Base-by-base conservation (phyloP, 2,113 vertebrate species). In the Dasyornis broadbenti region DNA sequence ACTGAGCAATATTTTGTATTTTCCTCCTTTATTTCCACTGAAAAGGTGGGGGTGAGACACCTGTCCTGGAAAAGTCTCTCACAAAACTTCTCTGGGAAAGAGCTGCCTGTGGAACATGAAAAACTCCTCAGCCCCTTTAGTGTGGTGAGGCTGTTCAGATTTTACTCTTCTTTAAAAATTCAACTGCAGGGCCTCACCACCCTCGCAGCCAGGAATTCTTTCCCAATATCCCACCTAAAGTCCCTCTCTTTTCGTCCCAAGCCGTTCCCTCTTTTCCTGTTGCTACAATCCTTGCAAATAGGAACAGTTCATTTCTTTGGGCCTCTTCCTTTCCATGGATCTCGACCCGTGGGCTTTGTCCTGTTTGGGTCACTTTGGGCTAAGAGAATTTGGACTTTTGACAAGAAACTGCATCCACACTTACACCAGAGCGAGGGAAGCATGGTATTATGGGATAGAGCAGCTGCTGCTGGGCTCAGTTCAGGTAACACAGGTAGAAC, bases 281-380 rank as follows among this genome's bases (percentile, higher is more conserved):
- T 57, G 6, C 35, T 8, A 2, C 57, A 15, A 1, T 1, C 23
- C 19, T 53, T n/a, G 15, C 2, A 28, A 33, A 73, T 0, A 11
- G 10, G 52, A 81, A 27, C 22, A 68, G 14, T 15, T 64, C 11
- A 11, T 44, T 90, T 40, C 23, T 75, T 87, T 17, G 12, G 5
- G 21, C 8, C 27, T 56, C 40, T 77, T 57, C 11, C 17, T 56
- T 80, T 82, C 39, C 22, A 10, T 61, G 5, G 42, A 18, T 72
- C 28, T 30, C 52, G 22, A 44, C 31, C 49, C 31, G 5, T 21
- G 79, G 68, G 10, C 9, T 77, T 31, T 69, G 59, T 57, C 45
- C 68, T 61, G 20, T 57, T 61, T 61, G 68, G 24, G 6, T 47
- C 42, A n/a, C 20, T 80, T 86, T 70, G 70, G 50, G 64, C 16